These are phyloP conservation scores for Pectinophora gossypiella DNA, from an alignment of 1,140 invertebrate species.

Conservation along the genomic window DNA sequence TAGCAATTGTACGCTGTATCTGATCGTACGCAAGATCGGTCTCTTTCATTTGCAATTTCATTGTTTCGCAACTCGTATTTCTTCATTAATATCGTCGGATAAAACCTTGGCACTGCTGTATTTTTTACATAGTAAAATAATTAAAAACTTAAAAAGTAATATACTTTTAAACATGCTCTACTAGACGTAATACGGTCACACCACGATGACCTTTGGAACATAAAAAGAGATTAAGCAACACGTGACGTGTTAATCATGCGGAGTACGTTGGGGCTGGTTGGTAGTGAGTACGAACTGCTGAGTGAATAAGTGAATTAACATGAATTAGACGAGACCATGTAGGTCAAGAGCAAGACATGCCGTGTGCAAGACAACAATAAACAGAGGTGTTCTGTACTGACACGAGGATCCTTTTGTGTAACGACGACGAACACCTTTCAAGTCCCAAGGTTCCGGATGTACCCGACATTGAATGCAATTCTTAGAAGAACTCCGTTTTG, in stretches of 20 bases:
- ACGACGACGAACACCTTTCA: background rate
- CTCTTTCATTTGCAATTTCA: too few relatives aligned
- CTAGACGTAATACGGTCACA: too few relatives aligned
- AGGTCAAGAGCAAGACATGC: conserved; percentile 44
- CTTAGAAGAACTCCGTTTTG: background rate
- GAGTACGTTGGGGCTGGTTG: background rate
- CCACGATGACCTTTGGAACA: too few relatives aligned
- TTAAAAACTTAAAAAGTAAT: too few relatives aligned
- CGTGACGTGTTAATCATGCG: background rate
- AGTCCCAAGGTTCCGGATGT: background rate
- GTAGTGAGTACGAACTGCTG: background rate
- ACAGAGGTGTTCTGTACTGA: background rate
- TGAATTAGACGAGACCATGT: conserved; percentile 40
- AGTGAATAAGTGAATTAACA: conserved; percentile 39
- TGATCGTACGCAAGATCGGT: too few relatives aligned
- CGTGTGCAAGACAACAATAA: conserved; percentile 21
- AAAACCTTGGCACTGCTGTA: too few relatives aligned
- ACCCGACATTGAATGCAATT: background rate
- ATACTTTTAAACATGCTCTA: too few relatives aligned
- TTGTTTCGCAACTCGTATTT: too few relatives aligned
- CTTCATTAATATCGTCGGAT: too few relatives aligned
- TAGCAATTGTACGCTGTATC: too few relatives aligned
- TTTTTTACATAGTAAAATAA: too few relatives aligned
- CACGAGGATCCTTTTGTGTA: background rate
- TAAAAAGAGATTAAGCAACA: too few relatives aligned